Base-by-base conservation (phyloP, 2,113 vertebrate species). In the Calonectris borealis region DNA sequence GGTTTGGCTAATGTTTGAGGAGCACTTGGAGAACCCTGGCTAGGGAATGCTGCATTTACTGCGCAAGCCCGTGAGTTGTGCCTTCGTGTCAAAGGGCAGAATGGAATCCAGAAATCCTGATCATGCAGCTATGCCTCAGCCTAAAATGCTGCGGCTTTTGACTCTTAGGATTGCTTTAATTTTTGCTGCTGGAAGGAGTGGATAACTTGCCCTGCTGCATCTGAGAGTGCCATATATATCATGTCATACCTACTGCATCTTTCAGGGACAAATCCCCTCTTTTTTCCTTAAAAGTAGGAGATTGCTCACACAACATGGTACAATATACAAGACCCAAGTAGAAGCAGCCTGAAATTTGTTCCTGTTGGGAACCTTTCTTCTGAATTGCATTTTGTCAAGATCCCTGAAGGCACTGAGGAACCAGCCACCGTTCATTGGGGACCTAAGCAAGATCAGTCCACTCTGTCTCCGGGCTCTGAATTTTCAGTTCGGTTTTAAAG, bases 341-440 rank as follows among this genome's bases (percentile, higher is more conserved):
- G 25, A 55, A 80, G 69, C 62, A 86, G 57, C 18, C 31, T 85
- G 20, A 29, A 64, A 44, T 64, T 61, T 12, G 1, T 20, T 77
- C 34, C 57, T 83, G 1, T 64, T 31, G 60, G 42, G 29, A 83
- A 10, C 10, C 4, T 42, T 90, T 65, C 22, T 58, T 89, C 22
- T 49, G 21, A 72, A 49, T 12, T 80, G 19, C 0, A 0, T 72
- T 94, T 90, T 86, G 31, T 87, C 5, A 44, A 8, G 6, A 16
- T 72, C 22, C 5, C 26, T 54, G 32, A 64, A 46, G 27, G 15
- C 25, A 17, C 14, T 31, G 38, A 58, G 25, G 22, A 38, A 11
- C 44, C 24, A 32, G 13, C 40, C 5, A 4, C 52, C 0, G 0
- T 75, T 87, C 5, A 2, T 15, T 11, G 46, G 17, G 7, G 4